Percentiles rank a stretch among this genome's conserved stretches.
Conservation (phyloP, 2,888 invertebrate species). For the Zygaena filipendulae region DNA sequence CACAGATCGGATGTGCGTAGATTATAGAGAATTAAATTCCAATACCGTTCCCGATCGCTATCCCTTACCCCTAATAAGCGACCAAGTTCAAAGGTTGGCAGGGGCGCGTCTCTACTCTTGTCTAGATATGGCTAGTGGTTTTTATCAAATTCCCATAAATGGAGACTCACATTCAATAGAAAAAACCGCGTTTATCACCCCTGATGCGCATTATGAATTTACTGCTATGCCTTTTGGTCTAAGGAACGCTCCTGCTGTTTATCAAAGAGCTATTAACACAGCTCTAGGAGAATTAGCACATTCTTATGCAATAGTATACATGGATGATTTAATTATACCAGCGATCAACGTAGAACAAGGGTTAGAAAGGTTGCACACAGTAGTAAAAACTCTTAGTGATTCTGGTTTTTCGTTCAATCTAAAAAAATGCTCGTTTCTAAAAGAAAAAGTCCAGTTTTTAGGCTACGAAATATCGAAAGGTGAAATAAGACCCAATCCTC, state of each 20-base stretch:
- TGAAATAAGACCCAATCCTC: slow-evolving; percentile 15
- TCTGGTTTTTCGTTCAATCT: slow-evolving; percentile 7
- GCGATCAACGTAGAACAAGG: too few relatives aligned
- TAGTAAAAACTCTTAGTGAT: slow-evolving; percentile 7
- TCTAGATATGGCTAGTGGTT: background rate
- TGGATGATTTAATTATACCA: slow-evolving; percentile 12
- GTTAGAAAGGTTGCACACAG: slow-evolving; percentile 5
- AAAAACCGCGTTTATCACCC: slow-evolving; percentile 1
- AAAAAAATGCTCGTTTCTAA: slow-evolving; percentile 8
- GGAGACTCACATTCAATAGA: slow-evolving; percentile 1
- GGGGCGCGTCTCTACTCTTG: slow-evolving; percentile 9
- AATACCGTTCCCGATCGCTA: slow-evolving; percentile 13
- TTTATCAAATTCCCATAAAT: background rate
- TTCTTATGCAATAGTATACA: slow-evolving; percentile 11
- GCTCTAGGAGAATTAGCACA: slow-evolving; percentile 12
- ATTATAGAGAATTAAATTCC: slow-evolving; percentile 13
- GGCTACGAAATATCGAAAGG: slow-evolving; percentile 16
- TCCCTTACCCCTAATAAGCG: slow-evolving; percentile 11
- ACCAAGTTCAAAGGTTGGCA: slow-evolving; percentile 10
- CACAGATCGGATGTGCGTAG: slow-evolving; percentile 14
- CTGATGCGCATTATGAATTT: slow-evolving; percentile 7
- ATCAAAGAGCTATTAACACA: slow-evolving; percentile 9
- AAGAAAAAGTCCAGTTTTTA: slow-evolving; percentile 7
- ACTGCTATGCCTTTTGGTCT: slow-evolving; percentile 11
- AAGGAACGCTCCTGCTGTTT: slow-evolving; percentile 8